Conservation (phyloP, 2,113 vertebrate genomes). For the Gallinago paraguaiae region DNA sequence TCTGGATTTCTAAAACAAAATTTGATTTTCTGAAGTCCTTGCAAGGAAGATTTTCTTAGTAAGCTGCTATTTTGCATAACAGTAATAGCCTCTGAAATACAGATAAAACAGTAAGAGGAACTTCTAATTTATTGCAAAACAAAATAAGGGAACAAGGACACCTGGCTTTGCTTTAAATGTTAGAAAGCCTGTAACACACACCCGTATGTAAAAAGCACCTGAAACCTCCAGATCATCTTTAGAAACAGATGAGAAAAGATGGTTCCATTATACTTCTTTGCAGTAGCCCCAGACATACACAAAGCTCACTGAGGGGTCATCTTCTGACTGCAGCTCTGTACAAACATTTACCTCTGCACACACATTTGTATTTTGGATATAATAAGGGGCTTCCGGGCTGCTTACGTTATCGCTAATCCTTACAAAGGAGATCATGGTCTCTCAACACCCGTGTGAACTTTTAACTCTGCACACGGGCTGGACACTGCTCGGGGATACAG, state of each 20-base stretch:
- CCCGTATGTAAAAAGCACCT: neutral
- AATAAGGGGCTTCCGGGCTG: neutral
- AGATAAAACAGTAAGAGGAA: neutral
- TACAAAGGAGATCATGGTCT: neutral
- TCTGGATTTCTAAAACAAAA: neutral
- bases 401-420: neutral
- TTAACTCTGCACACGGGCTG: neutral
- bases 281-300: neutral
- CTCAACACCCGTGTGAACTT: neutral
- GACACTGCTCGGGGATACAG: neutral
- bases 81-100: neutral
- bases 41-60: neutral
- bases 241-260: neutral
- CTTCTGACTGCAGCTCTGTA: neutral
- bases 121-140: neutral
- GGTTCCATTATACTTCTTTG: neutral
- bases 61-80: neutral
- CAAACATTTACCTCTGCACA: neutral
- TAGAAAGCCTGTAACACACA: neutral
- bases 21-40: neutral
- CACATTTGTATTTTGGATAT: neutral
- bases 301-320: neutral
- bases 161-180: neutral
- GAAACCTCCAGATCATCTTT: neutral
- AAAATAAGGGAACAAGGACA: neutral